These are phyloP conservation scores for Phataginus tetradactyla DNA, from an alignment of 2,797 vertebrate species.

Conservation along the genomic window DNA sequence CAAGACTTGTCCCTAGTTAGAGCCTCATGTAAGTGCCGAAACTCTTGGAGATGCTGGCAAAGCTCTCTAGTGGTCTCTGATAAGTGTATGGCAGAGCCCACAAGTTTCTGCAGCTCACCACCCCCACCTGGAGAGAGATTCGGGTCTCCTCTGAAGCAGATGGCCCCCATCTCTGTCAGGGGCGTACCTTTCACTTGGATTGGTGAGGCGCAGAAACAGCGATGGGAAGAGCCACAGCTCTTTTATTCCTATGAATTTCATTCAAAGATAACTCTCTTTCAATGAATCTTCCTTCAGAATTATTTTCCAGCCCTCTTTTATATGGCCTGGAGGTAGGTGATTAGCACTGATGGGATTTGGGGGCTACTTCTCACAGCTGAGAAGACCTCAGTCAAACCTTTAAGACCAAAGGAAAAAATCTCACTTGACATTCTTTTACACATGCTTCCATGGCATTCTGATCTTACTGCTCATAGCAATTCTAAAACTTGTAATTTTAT, in stretches of 20 bases:
- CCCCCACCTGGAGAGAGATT: background rate
- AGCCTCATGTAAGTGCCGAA: background rate
- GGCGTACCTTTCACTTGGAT: background rate
- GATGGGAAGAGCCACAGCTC: background rate
- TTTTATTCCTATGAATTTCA: background rate
- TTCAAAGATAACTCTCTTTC: background rate
- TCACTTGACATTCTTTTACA: background rate
- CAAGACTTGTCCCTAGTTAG: too few species aligned
- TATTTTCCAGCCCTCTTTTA: background rate
- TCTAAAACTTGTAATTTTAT: background rate
- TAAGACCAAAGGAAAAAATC: background rate
- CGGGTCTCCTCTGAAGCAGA: background rate
- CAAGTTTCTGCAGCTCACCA: background rate
- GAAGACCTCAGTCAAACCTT: background rate
- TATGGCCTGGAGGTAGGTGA: background rate
- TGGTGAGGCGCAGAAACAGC: background rate
- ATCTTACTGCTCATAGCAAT: background rate
- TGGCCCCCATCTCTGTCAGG: background rate
- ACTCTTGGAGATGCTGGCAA: background rate
- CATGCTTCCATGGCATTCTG: background rate
- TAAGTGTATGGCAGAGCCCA: accelerated
- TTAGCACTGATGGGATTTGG: background rate
- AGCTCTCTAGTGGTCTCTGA: background rate
- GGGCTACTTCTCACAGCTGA: background rate
- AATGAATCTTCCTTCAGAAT: background rate